A percentile compares a stretch with the other conserved stretches of the same genome.
Conservation (phyloP, 2,113 vertebrate species). For the Hippocampus barbouri region DNA sequence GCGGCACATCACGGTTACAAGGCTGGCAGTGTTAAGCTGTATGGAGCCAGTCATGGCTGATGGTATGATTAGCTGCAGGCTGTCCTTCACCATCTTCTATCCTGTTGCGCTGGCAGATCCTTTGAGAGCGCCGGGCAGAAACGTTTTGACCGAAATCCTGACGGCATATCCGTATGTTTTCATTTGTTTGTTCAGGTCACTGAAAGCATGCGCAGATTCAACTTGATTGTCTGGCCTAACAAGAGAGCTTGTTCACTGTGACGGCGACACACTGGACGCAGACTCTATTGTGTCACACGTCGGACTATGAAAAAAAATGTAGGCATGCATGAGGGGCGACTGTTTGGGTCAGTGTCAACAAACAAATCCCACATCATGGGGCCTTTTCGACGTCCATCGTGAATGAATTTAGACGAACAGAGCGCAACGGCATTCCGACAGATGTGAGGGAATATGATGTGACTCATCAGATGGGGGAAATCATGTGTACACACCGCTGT, state of each 20-base stretch:
- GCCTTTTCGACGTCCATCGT: neutral
- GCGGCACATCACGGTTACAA: constrained; percentile 11
- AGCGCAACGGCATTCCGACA: constrained; percentile 5
- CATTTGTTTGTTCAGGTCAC: neutral
- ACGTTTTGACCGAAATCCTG: constrained; percentile 1
- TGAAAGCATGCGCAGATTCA: neutral
- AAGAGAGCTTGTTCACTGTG: constrained; percentile 3
- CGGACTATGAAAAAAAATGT: neutral
- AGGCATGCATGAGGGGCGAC: neutral
- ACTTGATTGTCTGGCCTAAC: neutral
- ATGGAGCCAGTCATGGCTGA: constrained; percentile 22
- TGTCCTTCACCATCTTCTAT: constrained; percentile 3
- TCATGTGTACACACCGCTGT: neutral
- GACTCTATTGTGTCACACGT: constrained; percentile 7
- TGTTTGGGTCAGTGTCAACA: constrained; percentile 6
- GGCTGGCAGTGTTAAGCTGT: constrained; percentile 18
- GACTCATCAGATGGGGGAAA: constrained; percentile 24
- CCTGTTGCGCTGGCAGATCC: constrained; percentile 9
- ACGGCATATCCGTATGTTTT: constrained; percentile 2
- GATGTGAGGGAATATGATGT: constrained; percentile 24
- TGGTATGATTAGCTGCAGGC: constrained; percentile 29
- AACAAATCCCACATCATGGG: neutral
- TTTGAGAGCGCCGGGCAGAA: neutral
- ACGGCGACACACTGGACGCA: neutral
- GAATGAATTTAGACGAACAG: neutral